These are phyloP conservation scores for Cyphomyrus discorhynchus DNA, from an alignment of 2,113 vertebrate species.

Conservation along the genomic window DNA sequence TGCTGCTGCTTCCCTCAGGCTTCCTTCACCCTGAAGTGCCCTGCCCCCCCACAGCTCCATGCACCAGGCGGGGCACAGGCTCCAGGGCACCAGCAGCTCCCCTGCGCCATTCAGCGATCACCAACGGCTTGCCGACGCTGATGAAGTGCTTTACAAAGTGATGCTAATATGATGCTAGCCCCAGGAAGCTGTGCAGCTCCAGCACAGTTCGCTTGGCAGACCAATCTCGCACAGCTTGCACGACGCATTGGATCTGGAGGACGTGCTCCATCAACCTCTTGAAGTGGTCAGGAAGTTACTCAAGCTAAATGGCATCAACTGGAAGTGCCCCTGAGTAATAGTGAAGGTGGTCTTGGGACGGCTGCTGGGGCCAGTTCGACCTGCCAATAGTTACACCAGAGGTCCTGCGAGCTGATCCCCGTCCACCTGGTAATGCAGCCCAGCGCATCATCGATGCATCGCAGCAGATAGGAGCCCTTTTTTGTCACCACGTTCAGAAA, in stretches of 20 bases:
- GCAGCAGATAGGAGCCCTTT: background rate
- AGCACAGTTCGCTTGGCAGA: no score
- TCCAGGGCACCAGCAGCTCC: no score
- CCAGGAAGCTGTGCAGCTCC: no score
- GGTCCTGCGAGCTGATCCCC: background rate
- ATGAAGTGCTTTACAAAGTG: no score
- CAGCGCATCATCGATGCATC: background rate
- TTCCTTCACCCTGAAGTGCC: no score
- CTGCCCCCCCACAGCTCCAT: no score
- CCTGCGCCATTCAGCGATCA: no score
- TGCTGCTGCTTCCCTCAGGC: no score
- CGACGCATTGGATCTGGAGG: background rate
- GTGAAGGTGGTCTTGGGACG: background rate
- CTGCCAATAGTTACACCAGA: background rate
- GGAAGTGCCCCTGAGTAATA: background rate
- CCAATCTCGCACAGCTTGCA: no score
- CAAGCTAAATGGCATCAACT: background rate
- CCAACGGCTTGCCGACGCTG: no score
- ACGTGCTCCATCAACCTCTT: background rate
- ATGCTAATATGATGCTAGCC: no score
- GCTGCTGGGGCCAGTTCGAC: background rate
- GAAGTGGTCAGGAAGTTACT: background rate
- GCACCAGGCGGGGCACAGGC: no score
- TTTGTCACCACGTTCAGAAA: background rate
- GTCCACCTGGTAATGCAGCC: background rate